Base-by-base conservation (phyloP, 2,113 vertebrate genomes). In the Dicentrarchus labrax region DNA sequence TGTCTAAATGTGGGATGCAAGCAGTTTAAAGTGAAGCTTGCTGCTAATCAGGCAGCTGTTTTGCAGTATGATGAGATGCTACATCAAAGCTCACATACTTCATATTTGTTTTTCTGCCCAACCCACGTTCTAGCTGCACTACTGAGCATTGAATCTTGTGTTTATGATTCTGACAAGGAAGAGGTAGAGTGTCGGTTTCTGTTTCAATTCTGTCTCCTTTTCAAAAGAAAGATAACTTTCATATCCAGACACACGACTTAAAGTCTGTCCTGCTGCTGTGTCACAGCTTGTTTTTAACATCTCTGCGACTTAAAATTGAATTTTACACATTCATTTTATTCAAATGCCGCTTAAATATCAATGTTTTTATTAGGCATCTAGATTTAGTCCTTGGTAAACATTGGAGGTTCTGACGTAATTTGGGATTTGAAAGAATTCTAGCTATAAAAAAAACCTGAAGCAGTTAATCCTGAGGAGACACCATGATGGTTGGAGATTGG, bases 191-290 rank as follows among this genome's bases (percentile, higher is more conserved):
- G 21, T 45, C 0, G 19, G 39, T 93, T 92, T 93, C 86, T 65
- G 65, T 94, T 94, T 94, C 91, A 76, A 12, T 92, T 92, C 86
- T 80, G 21, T 3, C 56, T 22, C 6, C 30, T 80, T 68, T 77
- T 64, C 43, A 59, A 3, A 16, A 6, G 79, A 76, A 88, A 80
- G 3, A 12, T 8, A 3, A 78, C 61, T 83, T 80, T 73, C 19
- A 47, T n/a, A 43, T 36, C 3, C 51, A 67, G 43, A 71, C 64
- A 80, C 80, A 67, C 60, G 79, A 60, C 48, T 43, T 54, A 5
- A 13, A 57, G 41, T 57, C 24, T 59, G 50, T 82, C 61, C 66
- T 83, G 72, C 12, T 78, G 68, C 86, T 78, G 71, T 72, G 56
- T 67, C 72, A 72, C 59, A 76, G 61, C 72, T 22, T 60, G 45